Evolutionary conservation across 2,797 vertebrate genomes (phyloP).

Genomic region (Meda fulgida): DNA sequence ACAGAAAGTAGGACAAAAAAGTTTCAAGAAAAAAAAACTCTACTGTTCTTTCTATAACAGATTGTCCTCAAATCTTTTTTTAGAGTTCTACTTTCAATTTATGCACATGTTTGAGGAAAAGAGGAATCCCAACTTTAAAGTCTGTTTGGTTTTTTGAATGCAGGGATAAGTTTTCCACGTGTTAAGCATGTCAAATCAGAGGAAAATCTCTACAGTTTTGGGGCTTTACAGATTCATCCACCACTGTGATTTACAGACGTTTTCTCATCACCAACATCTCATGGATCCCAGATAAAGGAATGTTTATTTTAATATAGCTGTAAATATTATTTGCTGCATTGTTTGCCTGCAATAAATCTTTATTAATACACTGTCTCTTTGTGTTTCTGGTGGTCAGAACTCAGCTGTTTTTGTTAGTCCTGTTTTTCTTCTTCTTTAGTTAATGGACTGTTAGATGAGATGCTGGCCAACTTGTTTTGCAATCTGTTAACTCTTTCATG

Average conservation of each 20-base stretch:
- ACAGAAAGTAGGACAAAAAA: neutral
- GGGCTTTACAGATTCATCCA: conserved; percentile 38
- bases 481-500: neutral
- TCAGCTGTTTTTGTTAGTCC: too few relatives aligned
- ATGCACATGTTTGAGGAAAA: neutral
- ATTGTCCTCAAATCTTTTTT: conserved; percentile 47
- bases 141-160: neutral
- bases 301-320: conserved; percentile 78
- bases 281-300: conserved; percentile 66
- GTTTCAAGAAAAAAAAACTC: neutral
- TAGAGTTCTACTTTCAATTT: conserved; percentile 34
- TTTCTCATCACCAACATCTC: conserved; percentile 64
- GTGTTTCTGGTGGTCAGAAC: neutral
- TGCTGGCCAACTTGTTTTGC: neutral
- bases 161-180: neutral
- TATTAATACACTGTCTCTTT: conserved; percentile 67
- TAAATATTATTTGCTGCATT: conserved; percentile 82
- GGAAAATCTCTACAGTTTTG: neutral
- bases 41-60: conserved; percentile 29
- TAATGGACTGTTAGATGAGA: neutral
- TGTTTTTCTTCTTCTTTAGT: neutral
- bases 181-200: neutral
- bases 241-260: conserved; percentile 58
- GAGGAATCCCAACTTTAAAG: neutral
- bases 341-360: conserved; percentile 85